Evolutionary conservation across 2,888 invertebrate species (phyloP).

Genomic region (Nyleta sp.): DNA sequence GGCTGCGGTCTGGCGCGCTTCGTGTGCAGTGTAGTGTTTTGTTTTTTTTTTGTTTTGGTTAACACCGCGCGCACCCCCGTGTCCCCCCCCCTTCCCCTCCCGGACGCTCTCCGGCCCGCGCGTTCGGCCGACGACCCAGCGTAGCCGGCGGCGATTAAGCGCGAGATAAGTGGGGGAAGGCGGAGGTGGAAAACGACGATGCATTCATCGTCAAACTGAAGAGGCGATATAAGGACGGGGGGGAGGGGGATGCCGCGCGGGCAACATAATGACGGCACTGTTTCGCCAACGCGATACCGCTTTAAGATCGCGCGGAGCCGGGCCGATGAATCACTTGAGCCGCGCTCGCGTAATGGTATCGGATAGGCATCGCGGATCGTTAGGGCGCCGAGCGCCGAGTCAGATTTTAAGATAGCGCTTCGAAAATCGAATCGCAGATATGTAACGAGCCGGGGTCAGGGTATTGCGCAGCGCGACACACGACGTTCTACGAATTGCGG

Average conservation of each 20-base stretch:
- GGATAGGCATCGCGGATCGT: conserved; percentile 72
- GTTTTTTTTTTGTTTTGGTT: no score
- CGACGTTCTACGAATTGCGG: conserved; percentile 43
- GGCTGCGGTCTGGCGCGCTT: no score
- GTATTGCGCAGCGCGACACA: conserved; percentile 51
- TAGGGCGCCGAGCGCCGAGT: conserved; percentile 57
- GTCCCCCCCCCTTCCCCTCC: no score
- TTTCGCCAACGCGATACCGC: conserved; percentile 72
- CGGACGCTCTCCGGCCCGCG: no score
- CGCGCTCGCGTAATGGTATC: conserved; percentile 71
- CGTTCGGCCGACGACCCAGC: conserved; percentile 63
- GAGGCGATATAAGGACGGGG: conserved; percentile 64
- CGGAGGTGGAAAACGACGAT: conserved; percentile 64
- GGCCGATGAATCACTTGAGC: conserved; percentile 72
- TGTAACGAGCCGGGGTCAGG: conserved; percentile 54
- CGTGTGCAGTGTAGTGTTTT: no score
- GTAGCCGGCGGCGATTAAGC: conserved; percentile 61
- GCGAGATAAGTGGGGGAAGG: conserved; percentile 50
- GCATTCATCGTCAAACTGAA: conserved; percentile 64
- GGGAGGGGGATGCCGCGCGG: conserved; percentile 33
- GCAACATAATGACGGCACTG: conserved; percentile 72
- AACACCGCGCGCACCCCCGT: no score
- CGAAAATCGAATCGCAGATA: conserved; percentile 57
- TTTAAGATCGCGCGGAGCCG: conserved; percentile 67
- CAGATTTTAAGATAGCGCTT: conserved; percentile 60